Evolutionary conservation across 2,797 vertebrate species (phyloP).

Genomic region (Danionella dracula): DNA sequence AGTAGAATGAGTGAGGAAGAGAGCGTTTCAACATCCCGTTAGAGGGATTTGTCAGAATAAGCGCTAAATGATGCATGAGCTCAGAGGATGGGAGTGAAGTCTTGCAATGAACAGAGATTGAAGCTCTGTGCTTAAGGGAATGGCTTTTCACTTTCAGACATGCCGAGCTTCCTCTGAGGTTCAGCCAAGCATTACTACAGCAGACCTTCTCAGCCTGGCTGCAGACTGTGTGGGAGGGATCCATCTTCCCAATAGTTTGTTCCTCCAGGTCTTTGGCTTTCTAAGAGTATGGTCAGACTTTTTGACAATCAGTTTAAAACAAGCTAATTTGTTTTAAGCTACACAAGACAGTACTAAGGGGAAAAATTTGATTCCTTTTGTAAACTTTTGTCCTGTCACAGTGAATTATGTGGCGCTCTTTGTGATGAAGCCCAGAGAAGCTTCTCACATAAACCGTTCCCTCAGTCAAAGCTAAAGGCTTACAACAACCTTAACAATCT

Average conservation of each 20-base stretch:
- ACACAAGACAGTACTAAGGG: neutral
- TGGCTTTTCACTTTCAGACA: neutral
- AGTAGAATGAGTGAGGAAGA: neutral
- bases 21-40: constrained; percentile 14
- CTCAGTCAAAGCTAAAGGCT: too few relatives aligned
- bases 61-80: constrained; percentile 46
- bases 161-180: neutral
- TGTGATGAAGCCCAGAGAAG: too few relatives aligned
- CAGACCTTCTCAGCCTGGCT: neutral
- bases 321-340: neutral
- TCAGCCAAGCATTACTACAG: neutral
- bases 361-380: too few relatives aligned
- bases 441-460: too few relatives aligned
- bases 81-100: constrained; percentile 31
- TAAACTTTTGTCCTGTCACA: too few relatives aligned
- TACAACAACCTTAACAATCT: too few relatives aligned
- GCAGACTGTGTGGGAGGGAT: neutral
- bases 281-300: neutral
- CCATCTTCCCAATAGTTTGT: neutral
- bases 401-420: too few relatives aligned
- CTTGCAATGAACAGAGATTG: constrained; percentile 21
- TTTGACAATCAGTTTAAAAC: constrained; percentile 43
- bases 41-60: constrained; percentile 32
- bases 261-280: neutral
- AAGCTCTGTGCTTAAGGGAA: neutral